A percentile compares a stretch with the other conserved stretches of the same genome.
These are phyloP conservation scores for Sphaerophoria taeniata DNA, from an alignment of 2,888 invertebrate species.

Conservation along the genomic window DNA sequence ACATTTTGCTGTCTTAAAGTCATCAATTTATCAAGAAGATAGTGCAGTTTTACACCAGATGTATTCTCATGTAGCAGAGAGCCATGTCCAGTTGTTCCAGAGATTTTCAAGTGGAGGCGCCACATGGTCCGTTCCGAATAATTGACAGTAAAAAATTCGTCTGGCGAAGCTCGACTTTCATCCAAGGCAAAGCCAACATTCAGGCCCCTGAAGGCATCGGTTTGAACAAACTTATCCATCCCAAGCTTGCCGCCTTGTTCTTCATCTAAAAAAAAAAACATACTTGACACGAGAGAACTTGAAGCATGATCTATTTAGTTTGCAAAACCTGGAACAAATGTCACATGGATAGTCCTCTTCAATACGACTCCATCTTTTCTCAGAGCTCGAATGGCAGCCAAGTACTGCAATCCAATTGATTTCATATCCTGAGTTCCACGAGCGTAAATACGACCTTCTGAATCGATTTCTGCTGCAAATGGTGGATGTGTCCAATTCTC, in stretches of 20 bases:
- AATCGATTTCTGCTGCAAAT: constrained; percentile 92
- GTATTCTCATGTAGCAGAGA: constrained; percentile 87
- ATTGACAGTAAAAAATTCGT: constrained; percentile 85
- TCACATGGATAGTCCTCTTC: constrained; percentile 87
- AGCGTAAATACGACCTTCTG: constrained; percentile 92
- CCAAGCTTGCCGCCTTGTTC: constrained; percentile 89
- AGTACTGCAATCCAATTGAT: constrained; percentile 89
- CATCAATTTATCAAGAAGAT: constrained; percentile 86
- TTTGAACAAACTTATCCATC: constrained; percentile 87
- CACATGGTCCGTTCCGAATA: constrained; percentile 86
- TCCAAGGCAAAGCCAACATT: constrained; percentile 91
- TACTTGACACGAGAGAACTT: neutral
- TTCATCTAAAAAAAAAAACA: constrained; percentile 76
- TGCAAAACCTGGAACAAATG: constrained; percentile 87
- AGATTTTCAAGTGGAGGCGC: constrained; percentile 84
- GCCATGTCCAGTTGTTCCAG: constrained; percentile 90
- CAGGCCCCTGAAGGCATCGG: constrained; percentile 86
- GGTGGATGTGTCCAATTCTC: constrained; percentile 95
- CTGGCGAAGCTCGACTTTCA: constrained; percentile 89
- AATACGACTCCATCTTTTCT: constrained; percentile 84
- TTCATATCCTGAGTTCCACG: constrained; percentile 96
- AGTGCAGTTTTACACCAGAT: constrained; percentile 88
- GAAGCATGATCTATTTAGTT: neutral
- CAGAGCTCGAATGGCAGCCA: constrained; percentile 88
- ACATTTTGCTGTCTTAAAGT: constrained; percentile 85